Conservation (phyloP, 1,140 invertebrate species). For the Drosophila melanica region DNA sequence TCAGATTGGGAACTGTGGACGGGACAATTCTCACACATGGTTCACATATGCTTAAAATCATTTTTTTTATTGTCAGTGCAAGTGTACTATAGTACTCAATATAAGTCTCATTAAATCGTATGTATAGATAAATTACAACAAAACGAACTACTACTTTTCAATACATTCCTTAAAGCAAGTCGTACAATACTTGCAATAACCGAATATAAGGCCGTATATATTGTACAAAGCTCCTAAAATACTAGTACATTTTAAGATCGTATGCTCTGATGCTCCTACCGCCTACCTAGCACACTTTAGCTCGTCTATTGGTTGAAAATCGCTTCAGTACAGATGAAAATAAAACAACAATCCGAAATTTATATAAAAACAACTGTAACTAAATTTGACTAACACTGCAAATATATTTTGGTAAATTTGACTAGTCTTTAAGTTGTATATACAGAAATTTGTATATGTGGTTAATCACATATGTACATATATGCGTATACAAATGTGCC, state of each 20-base stretch:
- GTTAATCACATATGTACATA: conserved; percentile 71
- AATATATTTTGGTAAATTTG: conserved; percentile 75
- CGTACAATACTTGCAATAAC: conserved; percentile 36
- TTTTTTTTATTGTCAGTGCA: conserved; percentile 27
- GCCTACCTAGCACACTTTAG: conserved; percentile 63
- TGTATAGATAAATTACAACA: conserved; percentile 68
- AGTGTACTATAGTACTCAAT: conserved; percentile 39
- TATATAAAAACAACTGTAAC: conserved; percentile 64
- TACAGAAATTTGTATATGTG: conserved; percentile 73
- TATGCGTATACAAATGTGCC: conserved; percentile 56
- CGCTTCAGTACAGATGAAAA: conserved; percentile 41
- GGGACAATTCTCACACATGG: conserved; percentile 85
- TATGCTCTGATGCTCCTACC: conserved; percentile 57
- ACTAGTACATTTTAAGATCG: conserved; percentile 63
- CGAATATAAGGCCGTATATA: conserved; percentile 36
- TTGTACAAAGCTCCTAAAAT: conserved; percentile 61
- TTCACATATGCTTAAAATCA: conserved; percentile 80
- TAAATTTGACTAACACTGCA: conserved; percentile 78
- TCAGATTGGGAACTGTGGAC: conserved; percentile 86
- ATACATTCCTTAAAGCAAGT: conserved; percentile 58
- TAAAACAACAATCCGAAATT: conserved; percentile 51
- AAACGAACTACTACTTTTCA: conserved; percentile 50
- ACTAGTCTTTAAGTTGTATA: conserved; percentile 76
- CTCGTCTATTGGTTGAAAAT: conserved; percentile 76
- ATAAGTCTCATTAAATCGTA: conserved; percentile 61